phyloP scores from a whole-genome alignment of 2,113 vertebrate genomes.

The Nansenia antarctica region DNA sequence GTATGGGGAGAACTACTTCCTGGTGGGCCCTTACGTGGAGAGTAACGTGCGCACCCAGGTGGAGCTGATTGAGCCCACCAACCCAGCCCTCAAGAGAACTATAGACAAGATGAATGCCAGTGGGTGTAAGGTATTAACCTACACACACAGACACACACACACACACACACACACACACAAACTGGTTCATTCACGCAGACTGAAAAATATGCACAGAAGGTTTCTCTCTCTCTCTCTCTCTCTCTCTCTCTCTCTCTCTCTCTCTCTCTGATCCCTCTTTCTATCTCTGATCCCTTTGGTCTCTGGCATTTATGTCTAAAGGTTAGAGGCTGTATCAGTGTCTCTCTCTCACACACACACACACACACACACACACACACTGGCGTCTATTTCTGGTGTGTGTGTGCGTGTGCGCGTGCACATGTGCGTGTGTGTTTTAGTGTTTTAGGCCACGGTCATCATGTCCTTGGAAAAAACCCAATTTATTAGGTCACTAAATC shows the following conservation, averaged over 20 bases:
- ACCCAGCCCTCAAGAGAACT: slow-evolving; percentile 78
- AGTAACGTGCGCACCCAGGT: slow-evolving; percentile 91
- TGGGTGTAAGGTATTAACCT: slow-evolving; percentile 86
- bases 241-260: slow-evolving; percentile 9
- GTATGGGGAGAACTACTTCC: slow-evolving; percentile 94
- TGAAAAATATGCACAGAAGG: neutral
- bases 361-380: slow-evolving; percentile 22
- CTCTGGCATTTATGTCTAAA: slow-evolving; percentile 70
- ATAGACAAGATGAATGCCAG: slow-evolving; percentile 92
- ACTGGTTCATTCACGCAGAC: neutral
- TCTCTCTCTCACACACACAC: slow-evolving; percentile 28
- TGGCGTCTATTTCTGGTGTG: slow-evolving; percentile 36
- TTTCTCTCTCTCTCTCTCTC: neutral
- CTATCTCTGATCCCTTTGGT: neutral
- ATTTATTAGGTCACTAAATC: too few species aligned
- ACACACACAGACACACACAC: neutral
- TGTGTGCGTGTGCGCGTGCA: slow-evolving; percentile 3
- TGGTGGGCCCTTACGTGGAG: slow-evolving; percentile 90
- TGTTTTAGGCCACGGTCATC: too few species aligned
- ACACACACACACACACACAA: slow-evolving; percentile 9
- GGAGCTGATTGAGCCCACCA: slow-evolving; percentile 89
- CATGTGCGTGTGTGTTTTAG: neutral
- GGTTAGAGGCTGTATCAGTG: slow-evolving; percentile 73
- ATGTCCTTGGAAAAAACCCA: too few species aligned
- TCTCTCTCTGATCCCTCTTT: neutral